Base-by-base conservation (phyloP, 2,797 vertebrate species). In the Phoeniculus purpureus region DNA sequence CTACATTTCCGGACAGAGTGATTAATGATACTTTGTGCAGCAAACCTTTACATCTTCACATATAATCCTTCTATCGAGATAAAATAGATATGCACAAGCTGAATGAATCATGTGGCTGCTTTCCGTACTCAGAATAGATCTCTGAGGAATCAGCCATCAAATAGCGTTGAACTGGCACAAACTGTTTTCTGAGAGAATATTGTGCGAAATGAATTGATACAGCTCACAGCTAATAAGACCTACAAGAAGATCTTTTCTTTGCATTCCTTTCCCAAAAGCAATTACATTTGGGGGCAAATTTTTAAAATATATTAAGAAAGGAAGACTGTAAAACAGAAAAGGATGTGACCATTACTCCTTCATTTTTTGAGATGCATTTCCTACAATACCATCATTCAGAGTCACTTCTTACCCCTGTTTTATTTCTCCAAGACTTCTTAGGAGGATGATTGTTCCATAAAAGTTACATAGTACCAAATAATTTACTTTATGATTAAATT, bases 1-100 rank as follows among this genome's bases (percentile, higher is more conserved):
- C 93, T 94, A 95, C 80, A 73, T 96, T 97, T 97, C 93, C 47
- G 91, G 90, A 95, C 94, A 94, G 95, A 91, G 91, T 96, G 96
- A 98, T 96, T 97, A 97, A 96, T 95, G 94, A 94, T 89, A 96
- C 92, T 96, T 96, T 96, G 85, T 94, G 96, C 96, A 97, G 97
- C 85, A 93, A 91, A 94, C 87, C 90, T 94, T 96, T 96, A 97
- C 92, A 87, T 96, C 86, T 90, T 68, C 90, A 70, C 92, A 93
- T 96, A 92, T 93, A 94, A 93, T 87, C 64, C 54, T 89, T 90
- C 47, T 74, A 85, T 79, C 76, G 13, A 87, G 82, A 92, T 96
- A 95, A 89, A 79, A 87, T 75, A 92, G 83, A 94, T 96, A 96
- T 92, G 91, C 90, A 90, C 55, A 87, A 90, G 92, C 91, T 89